Percentiles rank a stretch among this genome's conserved stretches.
These are phyloP conservation scores for Lateolabrax maculatus DNA, from an alignment of 2,797 vertebrate genomes.

Conservation along the genomic window DNA sequence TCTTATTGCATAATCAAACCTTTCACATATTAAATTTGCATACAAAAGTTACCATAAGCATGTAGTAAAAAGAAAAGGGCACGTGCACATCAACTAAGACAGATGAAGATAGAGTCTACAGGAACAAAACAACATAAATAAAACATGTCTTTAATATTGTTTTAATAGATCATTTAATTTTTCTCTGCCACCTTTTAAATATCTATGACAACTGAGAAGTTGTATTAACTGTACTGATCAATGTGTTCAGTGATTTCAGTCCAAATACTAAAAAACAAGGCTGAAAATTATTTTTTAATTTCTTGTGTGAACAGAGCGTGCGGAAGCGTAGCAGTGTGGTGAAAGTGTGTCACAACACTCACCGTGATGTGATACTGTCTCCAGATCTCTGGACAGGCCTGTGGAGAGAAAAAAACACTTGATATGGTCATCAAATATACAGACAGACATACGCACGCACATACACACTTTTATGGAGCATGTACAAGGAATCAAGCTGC, in stretches of 20 bases:
- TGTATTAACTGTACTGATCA: neutral
- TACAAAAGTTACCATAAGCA: too few species aligned
- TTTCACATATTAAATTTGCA: too few species aligned
- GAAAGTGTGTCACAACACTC: conserved; percentile 78
- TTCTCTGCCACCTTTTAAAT: neutral
- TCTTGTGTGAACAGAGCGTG: neutral
- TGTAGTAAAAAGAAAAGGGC: too few species aligned
- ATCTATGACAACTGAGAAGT: neutral
- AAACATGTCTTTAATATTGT: neutral
- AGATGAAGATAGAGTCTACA: too few species aligned
- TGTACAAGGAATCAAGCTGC: neutral
- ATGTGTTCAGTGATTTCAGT: neutral
- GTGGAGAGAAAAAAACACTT: conserved; percentile 67
- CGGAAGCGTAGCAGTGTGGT: neutral
- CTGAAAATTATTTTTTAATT: too few species aligned
- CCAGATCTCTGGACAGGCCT: conserved; percentile 99
- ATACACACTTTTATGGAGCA: neutral
- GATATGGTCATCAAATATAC: neutral
- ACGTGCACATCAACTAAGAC: too few species aligned
- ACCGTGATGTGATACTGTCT: conserved; percentile 98
- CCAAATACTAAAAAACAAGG: too few species aligned
- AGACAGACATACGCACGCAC: neutral
- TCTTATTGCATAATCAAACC: too few species aligned
- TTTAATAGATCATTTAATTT: too few species aligned
- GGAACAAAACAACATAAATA: too few species aligned